phyloP scores from a whole-genome alignment of 1,140 invertebrate genomes.

The Hypothenemus hampei region DNA sequence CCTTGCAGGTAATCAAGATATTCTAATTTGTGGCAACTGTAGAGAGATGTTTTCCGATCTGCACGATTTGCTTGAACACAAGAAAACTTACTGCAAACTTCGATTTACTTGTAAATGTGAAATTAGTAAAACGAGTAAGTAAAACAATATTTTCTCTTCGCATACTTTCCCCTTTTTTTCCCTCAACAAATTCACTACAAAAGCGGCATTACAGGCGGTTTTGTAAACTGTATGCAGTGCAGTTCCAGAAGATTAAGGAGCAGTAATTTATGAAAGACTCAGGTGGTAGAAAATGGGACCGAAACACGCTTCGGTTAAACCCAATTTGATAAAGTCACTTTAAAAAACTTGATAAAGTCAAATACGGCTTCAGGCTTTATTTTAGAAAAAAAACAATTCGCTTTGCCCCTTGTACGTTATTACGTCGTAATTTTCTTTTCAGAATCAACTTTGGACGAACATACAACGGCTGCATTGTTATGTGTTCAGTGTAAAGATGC shows the following conservation, averaged over 20 bases:
- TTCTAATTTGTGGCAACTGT: slow-evolving; percentile 85
- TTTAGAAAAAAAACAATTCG: no score
- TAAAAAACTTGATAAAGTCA: no score
- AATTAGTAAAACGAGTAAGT: slow-evolving; percentile 44
- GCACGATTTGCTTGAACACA: slow-evolving; percentile 78
- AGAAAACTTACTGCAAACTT: slow-evolving; percentile 79
- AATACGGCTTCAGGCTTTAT: no score
- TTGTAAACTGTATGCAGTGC: slow-evolving; percentile 3
- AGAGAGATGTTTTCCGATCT: slow-evolving; percentile 77
- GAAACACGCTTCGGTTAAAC: not conserved
- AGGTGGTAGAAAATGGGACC: slow-evolving; percentile 10
- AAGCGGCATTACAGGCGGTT: not conserved
- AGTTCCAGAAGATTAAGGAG: slow-evolving; percentile 9
- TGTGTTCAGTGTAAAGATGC: slow-evolving; percentile 75
- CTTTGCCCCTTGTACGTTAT: no score
- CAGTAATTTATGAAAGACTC: slow-evolving; percentile 18
- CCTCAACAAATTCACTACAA: not conserved
- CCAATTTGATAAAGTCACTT: no score
- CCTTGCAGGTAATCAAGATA: slow-evolving; percentile 73
- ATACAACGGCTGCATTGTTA: slow-evolving; percentile 48
- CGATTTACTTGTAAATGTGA: slow-evolving; percentile 81
- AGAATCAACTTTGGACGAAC: slow-evolving; percentile 41
- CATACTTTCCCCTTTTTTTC: not conserved
- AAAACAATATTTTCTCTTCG: not conserved
- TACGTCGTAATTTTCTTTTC: no score